Evolutionary conservation across 2,113 vertebrate genomes (phyloP).

Genomic region (Gracilinanus agilis): DNA sequence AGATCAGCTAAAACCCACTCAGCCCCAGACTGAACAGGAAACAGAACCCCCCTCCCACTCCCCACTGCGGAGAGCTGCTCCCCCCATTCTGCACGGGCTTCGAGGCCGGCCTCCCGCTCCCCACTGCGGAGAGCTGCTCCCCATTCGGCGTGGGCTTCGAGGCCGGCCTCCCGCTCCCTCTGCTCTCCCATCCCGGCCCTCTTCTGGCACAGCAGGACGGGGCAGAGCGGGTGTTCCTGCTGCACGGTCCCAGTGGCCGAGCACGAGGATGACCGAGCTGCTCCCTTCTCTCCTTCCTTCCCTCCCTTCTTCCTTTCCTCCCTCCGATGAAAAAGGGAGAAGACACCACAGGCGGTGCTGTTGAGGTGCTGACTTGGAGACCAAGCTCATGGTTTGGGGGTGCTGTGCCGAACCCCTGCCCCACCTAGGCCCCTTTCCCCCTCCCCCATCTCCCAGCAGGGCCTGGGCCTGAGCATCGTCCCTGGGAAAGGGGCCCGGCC

Average conservation of each 20-base stretch:
- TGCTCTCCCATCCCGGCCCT: constrained; percentile 72
- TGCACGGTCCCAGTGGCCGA: background rate
- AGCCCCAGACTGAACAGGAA: constrained; percentile 83
- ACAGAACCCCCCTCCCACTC: constrained; percentile 81
- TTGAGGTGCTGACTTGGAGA: constrained; percentile 66
- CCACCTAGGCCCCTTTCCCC: constrained; percentile 19
- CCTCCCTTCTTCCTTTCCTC: constrained; percentile 71
- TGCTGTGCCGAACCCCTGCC: constrained; percentile 40
- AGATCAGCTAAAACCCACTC: constrained; percentile 92
- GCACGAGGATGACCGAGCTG: constrained; percentile 56
- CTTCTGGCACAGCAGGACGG: constrained; percentile 65
- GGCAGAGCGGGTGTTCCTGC: constrained; percentile 65
- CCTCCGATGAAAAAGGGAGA: constrained; percentile 74
- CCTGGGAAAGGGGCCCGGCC: constrained; percentile 59
- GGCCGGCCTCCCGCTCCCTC: constrained; percentile 77
- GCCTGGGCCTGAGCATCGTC: constrained; percentile 65
- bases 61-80: constrained; percentile 81
- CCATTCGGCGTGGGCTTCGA: constrained; percentile 71
- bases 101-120: constrained; percentile 74
- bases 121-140: constrained; percentile 79
- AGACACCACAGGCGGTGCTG: constrained; percentile 71
- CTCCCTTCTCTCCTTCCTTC: constrained; percentile 74
- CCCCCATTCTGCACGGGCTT: constrained; percentile 72
- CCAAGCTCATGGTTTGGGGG: constrained; percentile 55
- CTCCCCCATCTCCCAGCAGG: constrained; percentile 40